Percentiles rank a stretch among this genome's conserved stretches.
Conservation (phyloP, 35 echinoderm and acorn worm species). For the Chiridota heheva region DNA sequence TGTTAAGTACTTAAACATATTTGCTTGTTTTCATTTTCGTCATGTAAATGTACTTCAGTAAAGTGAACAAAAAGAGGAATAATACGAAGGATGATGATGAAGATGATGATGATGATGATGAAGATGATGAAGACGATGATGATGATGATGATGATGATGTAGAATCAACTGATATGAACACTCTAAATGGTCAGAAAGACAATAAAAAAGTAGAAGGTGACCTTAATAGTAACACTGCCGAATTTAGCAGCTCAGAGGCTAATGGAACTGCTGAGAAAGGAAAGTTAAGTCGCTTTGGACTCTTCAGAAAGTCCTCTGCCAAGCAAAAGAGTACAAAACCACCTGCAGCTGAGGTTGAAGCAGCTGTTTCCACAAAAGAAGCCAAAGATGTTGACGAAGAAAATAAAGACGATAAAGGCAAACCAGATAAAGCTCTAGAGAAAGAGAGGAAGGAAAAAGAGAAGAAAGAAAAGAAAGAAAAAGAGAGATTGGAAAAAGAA, state of each 20-base stretch:
- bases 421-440: background rate
- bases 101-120: constrained; percentile 33
- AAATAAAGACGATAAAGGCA: constrained; percentile 3
- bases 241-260: background rate
- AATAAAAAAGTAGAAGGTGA: background rate
- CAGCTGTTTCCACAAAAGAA: background rate
- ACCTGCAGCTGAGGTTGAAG: background rate
- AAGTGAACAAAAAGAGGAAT: constrained; percentile 10
- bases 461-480: constrained; percentile 4
- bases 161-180: background rate
- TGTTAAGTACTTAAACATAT: background rate
- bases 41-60: too few relatives aligned
- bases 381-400: constrained; percentile 30
- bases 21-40: background rate
- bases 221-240: background rate
- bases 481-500: constrained; percentile 15
- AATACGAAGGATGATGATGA: constrained; percentile 9
- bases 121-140: constrained; percentile 14
- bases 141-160: constrained; percentile 1
- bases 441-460: background rate
- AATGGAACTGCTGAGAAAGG: too few relatives aligned
- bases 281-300: constrained; percentile 47
- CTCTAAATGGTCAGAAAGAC: background rate
- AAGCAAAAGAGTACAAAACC: constrained; percentile 23
- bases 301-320: constrained; percentile 66